phyloP scores from a whole-genome alignment of 2,888 invertebrate genomes.

The Dolichomitus sp. region DNA sequence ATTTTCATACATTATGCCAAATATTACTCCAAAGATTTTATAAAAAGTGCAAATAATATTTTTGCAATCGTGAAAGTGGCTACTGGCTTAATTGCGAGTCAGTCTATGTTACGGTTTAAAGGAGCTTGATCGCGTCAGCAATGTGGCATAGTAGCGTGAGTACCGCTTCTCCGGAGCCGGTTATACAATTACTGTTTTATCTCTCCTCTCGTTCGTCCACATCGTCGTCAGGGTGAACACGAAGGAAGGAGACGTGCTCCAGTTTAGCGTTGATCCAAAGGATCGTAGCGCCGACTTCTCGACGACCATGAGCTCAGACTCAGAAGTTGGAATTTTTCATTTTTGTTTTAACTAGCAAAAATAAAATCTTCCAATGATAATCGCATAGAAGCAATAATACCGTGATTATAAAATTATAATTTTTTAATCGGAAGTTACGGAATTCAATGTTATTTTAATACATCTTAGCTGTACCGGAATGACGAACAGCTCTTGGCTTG shows the following conservation, averaged over 20 bases:
- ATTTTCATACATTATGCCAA: background rate
- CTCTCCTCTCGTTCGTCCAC: conserved; percentile 75
- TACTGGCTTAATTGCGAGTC: conserved; percentile 18
- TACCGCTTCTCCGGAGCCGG: conserved; percentile 80
- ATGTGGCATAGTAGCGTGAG: conserved; percentile 70
- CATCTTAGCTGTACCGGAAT: background rate
- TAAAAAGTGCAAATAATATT: background rate
- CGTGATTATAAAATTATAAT: conserved; percentile 27
- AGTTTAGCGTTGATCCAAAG: conserved; percentile 53
- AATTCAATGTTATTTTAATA: background rate
- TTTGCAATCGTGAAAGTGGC: background rate
- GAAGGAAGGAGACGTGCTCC: conserved; percentile 40
- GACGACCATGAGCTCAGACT: conserved; percentile 24
- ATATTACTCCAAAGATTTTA: background rate
- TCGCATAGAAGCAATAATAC: conserved; percentile 6
- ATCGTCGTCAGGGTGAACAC: conserved; percentile 32
- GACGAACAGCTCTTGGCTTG: background rate
- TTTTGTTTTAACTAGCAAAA: background rate
- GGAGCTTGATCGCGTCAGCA: conserved; percentile 56
- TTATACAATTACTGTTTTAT: conserved; percentile 84
- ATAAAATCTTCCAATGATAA: conserved; percentile 33
- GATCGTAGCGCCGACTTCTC: conserved; percentile 41
- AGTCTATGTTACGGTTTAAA: conserved; percentile 15
- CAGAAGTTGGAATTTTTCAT: background rate
- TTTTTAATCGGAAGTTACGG: background rate